These are phyloP conservation scores for Holocentrus rufus DNA, from an alignment of 2,797 vertebrate species.

Conservation along the genomic window DNA sequence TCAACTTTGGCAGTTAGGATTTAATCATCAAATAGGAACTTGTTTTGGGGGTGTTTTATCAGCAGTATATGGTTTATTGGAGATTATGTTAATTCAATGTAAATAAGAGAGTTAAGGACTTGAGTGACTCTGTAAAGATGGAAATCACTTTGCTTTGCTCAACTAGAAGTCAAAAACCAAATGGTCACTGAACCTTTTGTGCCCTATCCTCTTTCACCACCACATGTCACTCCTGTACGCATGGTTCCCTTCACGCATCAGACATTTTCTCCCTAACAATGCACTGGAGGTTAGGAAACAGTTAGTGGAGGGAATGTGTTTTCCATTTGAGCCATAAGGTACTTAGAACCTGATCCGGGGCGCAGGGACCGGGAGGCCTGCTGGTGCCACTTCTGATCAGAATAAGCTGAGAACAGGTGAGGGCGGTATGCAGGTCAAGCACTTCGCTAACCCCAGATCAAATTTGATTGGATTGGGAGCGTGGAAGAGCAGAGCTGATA, in stretches of 20 bases:
- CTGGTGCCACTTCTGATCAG: slow-evolving; percentile 56
- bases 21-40: neutral
- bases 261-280: slow-evolving; percentile 68
- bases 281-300: slow-evolving; percentile 69
- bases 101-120: neutral
- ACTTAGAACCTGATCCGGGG: slow-evolving; percentile 56
- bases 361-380: slow-evolving; percentile 17
- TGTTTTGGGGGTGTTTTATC: too few species aligned
- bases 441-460: neutral
- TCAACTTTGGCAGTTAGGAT: neutral
- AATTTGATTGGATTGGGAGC: slow-evolving; percentile 15
- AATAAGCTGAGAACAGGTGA: slow-evolving; percentile 46
- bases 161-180: slow-evolving; percentile 32
- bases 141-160: slow-evolving; percentile 2
- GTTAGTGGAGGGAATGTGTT: slow-evolving; percentile 65
- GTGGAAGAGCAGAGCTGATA: neutral
- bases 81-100: neutral
- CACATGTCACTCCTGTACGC: slow-evolving; percentile 65
- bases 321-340: slow-evolving; percentile 60
- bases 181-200: slow-evolving; percentile 48
- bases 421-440: neutral
- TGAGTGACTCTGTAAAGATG: neutral
- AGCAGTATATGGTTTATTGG: neutral
- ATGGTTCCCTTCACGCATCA: slow-evolving; percentile 69
- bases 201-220: slow-evolving; percentile 64